These are phyloP conservation scores for Lepilemur ruficaudatus DNA, from an alignment of 2,797 vertebrate species.

Conservation along the genomic window DNA sequence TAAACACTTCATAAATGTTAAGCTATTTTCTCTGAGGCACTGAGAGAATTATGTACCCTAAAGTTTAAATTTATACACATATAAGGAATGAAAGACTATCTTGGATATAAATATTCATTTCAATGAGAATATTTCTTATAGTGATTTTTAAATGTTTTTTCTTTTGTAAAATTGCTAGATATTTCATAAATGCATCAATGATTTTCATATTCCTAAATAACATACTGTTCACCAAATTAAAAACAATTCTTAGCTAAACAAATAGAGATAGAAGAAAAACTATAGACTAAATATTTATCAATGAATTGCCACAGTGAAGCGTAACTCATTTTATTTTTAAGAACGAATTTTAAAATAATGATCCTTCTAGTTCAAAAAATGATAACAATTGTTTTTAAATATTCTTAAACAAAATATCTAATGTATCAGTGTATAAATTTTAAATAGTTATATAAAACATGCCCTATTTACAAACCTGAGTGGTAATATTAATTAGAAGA, in stretches of 20 bases:
- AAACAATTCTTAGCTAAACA: slow-evolving; percentile 62
- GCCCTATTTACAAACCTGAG: slow-evolving; percentile 76
- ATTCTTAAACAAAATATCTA: slow-evolving; percentile 78
- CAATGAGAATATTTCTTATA: background rate
- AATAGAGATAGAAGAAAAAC: slow-evolving; percentile 67
- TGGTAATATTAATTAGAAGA: slow-evolving; percentile 78
- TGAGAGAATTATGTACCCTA: background rate
- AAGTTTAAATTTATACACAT: background rate
- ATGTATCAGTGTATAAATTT: slow-evolving; percentile 62
- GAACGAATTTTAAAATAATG: slow-evolving; percentile 72
- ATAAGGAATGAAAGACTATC: background rate
- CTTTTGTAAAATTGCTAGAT: background rate
- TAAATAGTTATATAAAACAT: slow-evolving; percentile 73
- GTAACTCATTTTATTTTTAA: slow-evolving; percentile 69
- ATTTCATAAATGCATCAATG: background rate
- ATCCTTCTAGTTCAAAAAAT: slow-evolving; percentile 64
- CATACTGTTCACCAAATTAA: slow-evolving; percentile 32
- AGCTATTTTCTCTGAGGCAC: background rate
- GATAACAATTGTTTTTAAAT: slow-evolving; percentile 70
- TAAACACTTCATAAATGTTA: background rate
- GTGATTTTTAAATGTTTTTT: background rate
- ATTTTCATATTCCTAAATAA: slow-evolving; percentile 60
- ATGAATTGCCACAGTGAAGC: background rate
- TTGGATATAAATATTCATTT: background rate
- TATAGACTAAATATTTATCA: slow-evolving; percentile 80